Conservation (phyloP, 35 echinoderm and acorn worm genomes). For the Acanthaster planci region DNA sequence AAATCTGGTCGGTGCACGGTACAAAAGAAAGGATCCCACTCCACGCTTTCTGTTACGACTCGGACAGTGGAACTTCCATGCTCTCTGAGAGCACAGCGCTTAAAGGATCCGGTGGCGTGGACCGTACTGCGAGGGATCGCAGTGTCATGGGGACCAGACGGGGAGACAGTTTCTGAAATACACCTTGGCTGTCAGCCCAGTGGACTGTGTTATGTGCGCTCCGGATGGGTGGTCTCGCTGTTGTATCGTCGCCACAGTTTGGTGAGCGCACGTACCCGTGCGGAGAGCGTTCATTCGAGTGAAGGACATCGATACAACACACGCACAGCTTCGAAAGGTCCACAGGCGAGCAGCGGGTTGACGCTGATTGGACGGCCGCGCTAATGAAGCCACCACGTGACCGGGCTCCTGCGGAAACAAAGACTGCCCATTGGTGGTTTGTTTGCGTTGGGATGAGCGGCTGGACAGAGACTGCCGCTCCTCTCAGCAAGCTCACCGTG, state of each 20-base stretch:
- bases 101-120: neutral
- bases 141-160: neutral
- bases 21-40: too few relatives aligned
- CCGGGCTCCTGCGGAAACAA: slow-evolving; percentile 1
- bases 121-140: neutral
- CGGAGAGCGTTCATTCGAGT: neutral
- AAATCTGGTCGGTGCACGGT: too few relatives aligned
- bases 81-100: neutral
- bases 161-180: neutral
- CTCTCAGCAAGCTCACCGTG: neutral
- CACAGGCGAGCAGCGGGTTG: neutral
- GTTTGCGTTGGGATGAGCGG: slow-evolving; percentile 7
- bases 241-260: neutral
- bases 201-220: slow-evolving; percentile 7
- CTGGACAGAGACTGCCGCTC: neutral
- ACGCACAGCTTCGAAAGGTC: slow-evolving; percentile 13
- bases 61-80: neutral
- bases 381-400: slow-evolving; percentile 17
- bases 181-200: neutral
- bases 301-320: slow-evolving; percentile 6
- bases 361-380: neutral
- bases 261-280: slow-evolving; percentile 11
- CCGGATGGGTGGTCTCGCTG: slow-evolving; percentile 18
- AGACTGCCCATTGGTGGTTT: slow-evolving; percentile 19
- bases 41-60: too few relatives aligned